These are phyloP conservation scores for Enteromius viviparus DNA, from an alignment of 2,797 vertebrate species.

Conservation along the genomic window DNA sequence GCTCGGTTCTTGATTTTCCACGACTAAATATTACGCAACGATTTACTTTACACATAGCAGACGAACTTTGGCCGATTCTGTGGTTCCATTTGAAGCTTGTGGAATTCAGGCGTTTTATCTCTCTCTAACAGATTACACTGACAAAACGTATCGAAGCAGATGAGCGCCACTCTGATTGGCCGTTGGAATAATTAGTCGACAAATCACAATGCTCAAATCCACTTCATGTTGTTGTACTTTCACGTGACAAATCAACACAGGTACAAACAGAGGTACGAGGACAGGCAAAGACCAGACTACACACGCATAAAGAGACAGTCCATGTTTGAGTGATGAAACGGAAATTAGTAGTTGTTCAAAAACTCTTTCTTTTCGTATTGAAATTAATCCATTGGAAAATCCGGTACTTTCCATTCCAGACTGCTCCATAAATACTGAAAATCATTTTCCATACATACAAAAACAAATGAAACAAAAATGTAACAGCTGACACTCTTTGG, in stretches of 20 bases:
- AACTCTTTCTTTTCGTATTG: slow-evolving; percentile 9
- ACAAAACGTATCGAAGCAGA: neutral
- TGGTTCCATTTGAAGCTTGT: slow-evolving; percentile 60
- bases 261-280: slow-evolving; percentile 40
- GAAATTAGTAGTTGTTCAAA: neutral
- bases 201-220: slow-evolving; percentile 34
- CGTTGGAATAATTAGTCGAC: slow-evolving; percentile 10
- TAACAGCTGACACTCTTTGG: slow-evolving; percentile 54
- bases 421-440: slow-evolving; percentile 54
- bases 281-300: slow-evolving; percentile 43
- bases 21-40: neutral
- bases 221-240: slow-evolving; percentile 1
- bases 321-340: slow-evolving; percentile 26
- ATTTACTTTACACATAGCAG: neutral
- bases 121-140: neutral
- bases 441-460: slow-evolving; percentile 49
- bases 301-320: slow-evolving; percentile 16
- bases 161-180: neutral
- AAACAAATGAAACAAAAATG: slow-evolving; percentile 46
- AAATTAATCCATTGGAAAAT: slow-evolving; percentile 9
- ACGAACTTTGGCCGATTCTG: slow-evolving; percentile 5
- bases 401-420: slow-evolving; percentile 15
- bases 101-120: slow-evolving; percentile 59
- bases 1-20: slow-evolving; percentile 49
- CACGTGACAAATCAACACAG: slow-evolving; percentile 50